phyloP scores from a whole-genome alignment of 2,797 vertebrate genomes.

The Eospalax fontanierii region DNA sequence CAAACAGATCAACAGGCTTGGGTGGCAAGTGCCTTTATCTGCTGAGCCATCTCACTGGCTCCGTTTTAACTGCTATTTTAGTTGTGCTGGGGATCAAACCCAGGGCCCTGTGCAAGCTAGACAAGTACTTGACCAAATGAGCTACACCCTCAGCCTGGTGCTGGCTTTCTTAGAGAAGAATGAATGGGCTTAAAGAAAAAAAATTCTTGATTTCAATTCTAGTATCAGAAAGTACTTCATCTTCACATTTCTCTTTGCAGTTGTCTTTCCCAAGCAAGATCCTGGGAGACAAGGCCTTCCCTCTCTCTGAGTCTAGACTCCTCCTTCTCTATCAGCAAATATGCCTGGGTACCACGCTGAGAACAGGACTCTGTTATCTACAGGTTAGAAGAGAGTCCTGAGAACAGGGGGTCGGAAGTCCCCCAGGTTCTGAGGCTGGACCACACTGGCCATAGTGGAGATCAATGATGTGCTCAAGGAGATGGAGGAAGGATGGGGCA shows the following conservation, averaged over 20 bases:
- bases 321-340: not conserved
- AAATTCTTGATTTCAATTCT: not conserved
- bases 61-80: not conserved
- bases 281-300: not conserved
- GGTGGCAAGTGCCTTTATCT: too few relatives aligned
- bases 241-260: too few relatives aligned
- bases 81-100: not conserved
- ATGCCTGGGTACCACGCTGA: too few relatives aligned
- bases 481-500: not conserved
- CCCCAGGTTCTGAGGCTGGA: too few relatives aligned
- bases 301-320: not conserved
- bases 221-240: too few relatives aligned
- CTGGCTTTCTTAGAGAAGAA: not conserved
- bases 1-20: too few relatives aligned
- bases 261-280: not conserved
- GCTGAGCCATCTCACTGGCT: too few relatives aligned
- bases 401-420: not conserved
- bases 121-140: not conserved
- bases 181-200: not conserved
- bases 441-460: not conserved
- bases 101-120: not conserved
- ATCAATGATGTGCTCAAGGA: not conserved
- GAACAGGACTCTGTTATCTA: not conserved
- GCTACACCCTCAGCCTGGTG: not conserved
- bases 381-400: not conserved